Base-by-base conservation (phyloP, 2,888 invertebrate genomes). In the Cephonodes hylas region DNA sequence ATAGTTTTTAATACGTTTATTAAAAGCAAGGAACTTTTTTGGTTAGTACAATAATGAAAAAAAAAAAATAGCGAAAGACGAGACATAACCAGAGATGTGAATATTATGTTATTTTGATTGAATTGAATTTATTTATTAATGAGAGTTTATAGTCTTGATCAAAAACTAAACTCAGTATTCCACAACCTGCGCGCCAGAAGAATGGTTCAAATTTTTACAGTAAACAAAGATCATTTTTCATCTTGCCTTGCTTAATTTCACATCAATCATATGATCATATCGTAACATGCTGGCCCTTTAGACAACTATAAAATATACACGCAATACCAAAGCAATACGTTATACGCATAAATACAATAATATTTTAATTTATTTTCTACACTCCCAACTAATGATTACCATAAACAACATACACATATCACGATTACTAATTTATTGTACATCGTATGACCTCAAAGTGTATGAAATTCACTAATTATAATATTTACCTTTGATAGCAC, bases 401-500 rank as follows among this genome's bases (percentile, higher is more conserved):
- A 46, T 59, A 59, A 45, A 53, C 60, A 60, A 60, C 18, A 61
- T 61, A 38, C 42, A 56, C 58, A 34, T 61, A 61, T 61, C 59
- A 64, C 61, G 64, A 64, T 38, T 59, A 44, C 23, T 64, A 59
- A 64, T 61, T 61, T 64, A 61, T 56, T 42, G 59, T 61, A 60
- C 60, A 63, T 60, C 48, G 27, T 46, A 42, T 60, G 60, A 63
- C 59, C 59, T 61, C 45, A 42, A 44, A 42, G 8, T 10, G 42
- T 53, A 57, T 59, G 59, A 48, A 56, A 46, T 56, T 61, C 44
- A 61, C 22, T 57, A 61, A 61, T 61, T 61, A 57, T 57, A 57
- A 45, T 57, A 57, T 57, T 61, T 65, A 61, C 62, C 60, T 58
- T 61, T 68, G 70, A 70, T 68, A 68, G 64, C 59, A 66, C 53